Base-by-base conservation (phyloP, 2,888 invertebrate species). In the Criorhina ranunculi region DNA sequence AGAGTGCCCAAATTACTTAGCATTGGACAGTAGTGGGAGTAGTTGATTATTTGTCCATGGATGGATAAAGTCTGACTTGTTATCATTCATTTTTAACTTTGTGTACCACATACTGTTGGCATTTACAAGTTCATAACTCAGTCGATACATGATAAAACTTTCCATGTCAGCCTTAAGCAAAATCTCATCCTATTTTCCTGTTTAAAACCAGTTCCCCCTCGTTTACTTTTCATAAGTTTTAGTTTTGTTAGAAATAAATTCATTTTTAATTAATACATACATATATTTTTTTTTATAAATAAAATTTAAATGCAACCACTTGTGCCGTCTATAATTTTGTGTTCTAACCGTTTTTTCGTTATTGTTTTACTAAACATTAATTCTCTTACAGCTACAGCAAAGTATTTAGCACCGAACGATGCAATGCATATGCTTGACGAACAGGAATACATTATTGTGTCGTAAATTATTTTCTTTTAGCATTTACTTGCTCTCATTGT, bases 331-430 rank as follows among this genome's bases (percentile, higher is more conserved):
- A 44, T 75, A 37, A 40, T 69, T 62, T 49, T 69, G 29, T 78
- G 60, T 67, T 78, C 1, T 42, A 9, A 8, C 2, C 12, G 0
- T 19, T 57, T 49, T 2, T 31, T 8, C 46, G 17, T 57, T 35
- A 37, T 60, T 55, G 7, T 33, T 55, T 76, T 37, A 42, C 49
- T 59, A 35, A 62, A 51, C 33, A 40, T 44, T 46, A 60, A 64
- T 44, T 85, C 46, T 80, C 44, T 89, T 90, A 87, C 90, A 90
- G 91, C 93, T 87, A 93, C 94, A 86, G 92, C 93, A 87, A 89
- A 89, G 87, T 95, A 95, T 90, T 94, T 94, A 88, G 94, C 95
- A 89, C 95, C 94, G 40, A 93, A 93, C 86, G 95, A 95, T 90
- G 94, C 94, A 88, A 94, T 95, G 88, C 93, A 94, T 88, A 95